Base-by-base conservation (phyloP, 1,140 invertebrate genomes). In the Melanaphis sacchari region DNA sequence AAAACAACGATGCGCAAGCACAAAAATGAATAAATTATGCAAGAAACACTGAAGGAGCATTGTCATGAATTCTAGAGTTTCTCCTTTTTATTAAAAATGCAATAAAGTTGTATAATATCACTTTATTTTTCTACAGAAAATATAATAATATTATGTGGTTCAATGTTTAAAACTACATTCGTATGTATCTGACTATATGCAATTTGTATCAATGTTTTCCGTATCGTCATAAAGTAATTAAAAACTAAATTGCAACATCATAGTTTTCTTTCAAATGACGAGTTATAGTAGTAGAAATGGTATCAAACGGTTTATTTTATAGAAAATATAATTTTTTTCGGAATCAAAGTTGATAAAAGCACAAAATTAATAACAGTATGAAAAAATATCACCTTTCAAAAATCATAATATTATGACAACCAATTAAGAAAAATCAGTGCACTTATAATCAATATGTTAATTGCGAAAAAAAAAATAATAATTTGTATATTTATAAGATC, bases 11-110 rank as follows among this genome's bases (percentile, higher is more conserved):
- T 38, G 22, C 52, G 46, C 46, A 11, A 52, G 7, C 46, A 89
- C 21, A 49, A 52, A 89, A 52, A 89, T 89, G 46, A 89, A 89
- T 89, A 89, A 89, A 52, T 52, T 89, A 52, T 52, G 46, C 4
- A n/a, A 26, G n/a, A 26, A 22, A 36, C 41, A n/a, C 43, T 24
- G 31, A 66, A 66, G 7, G 43, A 15, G 84, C n/a, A 88, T 43
- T 41, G 31, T 36, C 87, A 11, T 22, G 43, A 52, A 89, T 36
- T 89, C 36, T 11, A 21, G 36, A 24, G 21, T 49, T 26, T n/a
- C 31, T 21, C n/a, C 18, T 41, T 8, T 26, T 87, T 87, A 36
- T 46, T 49, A 38, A 52, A 22, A 89, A 89, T 38, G 4, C 52
- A 52, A 89, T 89, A 89, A 15, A 36, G 38, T 52, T 82, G 4